Evolutionary conservation across 2,888 invertebrate species (phyloP).

Genomic region (Leptopilina syphax): DNA sequence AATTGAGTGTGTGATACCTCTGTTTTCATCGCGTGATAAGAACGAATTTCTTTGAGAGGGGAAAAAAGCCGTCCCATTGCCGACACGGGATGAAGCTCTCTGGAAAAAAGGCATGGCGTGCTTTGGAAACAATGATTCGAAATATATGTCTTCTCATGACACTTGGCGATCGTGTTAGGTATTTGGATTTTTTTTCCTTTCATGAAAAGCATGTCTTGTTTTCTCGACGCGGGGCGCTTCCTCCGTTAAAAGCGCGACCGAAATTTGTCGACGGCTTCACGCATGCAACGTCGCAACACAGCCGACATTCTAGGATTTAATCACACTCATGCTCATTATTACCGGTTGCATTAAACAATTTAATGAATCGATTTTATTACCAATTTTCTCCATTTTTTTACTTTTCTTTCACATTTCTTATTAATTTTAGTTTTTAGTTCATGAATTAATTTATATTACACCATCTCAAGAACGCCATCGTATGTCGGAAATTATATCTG

Average conservation of each 20-base stretch:
- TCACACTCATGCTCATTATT: constrained; percentile 7
- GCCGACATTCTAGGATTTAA: constrained; percentile 14
- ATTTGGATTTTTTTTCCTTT: neutral
- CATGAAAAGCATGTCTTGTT: constrained; percentile 9
- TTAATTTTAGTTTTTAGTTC: neutral
- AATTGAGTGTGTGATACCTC: neutral
- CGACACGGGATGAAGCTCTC: constrained; percentile 15
- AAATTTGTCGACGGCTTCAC: constrained; percentile 35
- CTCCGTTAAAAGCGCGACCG: neutral
- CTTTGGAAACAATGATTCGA: constrained; percentile 24
- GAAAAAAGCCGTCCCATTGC: constrained; percentile 26
- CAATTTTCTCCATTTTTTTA: neutral
- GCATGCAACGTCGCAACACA: constrained; percentile 42
- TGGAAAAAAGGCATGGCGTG: constrained; percentile 38
- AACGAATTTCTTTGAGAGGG: constrained; percentile 4
- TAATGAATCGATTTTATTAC: neutral
- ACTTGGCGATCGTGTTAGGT: neutral
- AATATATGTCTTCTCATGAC: constrained; percentile 9
- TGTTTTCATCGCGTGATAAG: constrained; percentile 28
- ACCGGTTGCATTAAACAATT: constrained; percentile 26
- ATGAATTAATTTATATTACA: constrained; percentile 6
- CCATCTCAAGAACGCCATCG: constrained; percentile 27
- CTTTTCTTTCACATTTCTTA: neutral
- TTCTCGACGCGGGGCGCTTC: constrained; percentile 6
- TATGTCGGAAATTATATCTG: neutral